Conservation (phyloP, 2,888 invertebrate species). For the Blera fallax region DNA sequence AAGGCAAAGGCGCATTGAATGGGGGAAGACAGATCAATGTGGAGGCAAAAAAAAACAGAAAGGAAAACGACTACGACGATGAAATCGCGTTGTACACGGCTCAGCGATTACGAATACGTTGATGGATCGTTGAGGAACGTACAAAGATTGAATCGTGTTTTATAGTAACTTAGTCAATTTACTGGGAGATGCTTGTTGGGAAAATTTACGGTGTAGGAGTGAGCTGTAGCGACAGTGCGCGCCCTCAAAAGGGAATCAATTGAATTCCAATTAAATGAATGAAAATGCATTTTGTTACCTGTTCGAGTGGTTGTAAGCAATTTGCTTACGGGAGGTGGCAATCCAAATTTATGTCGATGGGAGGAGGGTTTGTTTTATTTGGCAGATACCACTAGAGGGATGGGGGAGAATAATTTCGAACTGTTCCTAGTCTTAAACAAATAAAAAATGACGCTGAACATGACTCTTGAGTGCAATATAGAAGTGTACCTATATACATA, state of each 20-base stretch:
- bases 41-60: not conserved
- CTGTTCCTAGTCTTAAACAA: too few relatives aligned
- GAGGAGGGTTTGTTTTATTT: not conserved
- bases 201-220: not conserved
- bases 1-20: not conserved
- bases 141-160: constrained; percentile 21
- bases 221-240: not conserved
- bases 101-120: constrained; percentile 15
- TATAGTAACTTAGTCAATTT: constrained; percentile 30
- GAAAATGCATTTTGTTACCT: not conserved
- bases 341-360: not conserved
- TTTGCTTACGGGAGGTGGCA: not conserved
- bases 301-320: not conserved
- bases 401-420: too few relatives aligned
- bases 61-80: not conserved
- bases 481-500: too few relatives aligned
- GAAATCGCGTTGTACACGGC: constrained; percentile 1
- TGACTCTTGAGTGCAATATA: too few relatives aligned
- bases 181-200: not conserved
- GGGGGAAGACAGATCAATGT: not conserved
- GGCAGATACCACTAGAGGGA: too few relatives aligned
- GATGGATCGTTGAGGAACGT: constrained; percentile 7
- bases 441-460: too few relatives aligned
- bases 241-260: not conserved
- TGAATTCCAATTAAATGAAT: not conserved